These are phyloP conservation scores for Columba janthina DNA, from an alignment of 2,113 vertebrate genomes.

Conservation along the genomic window DNA sequence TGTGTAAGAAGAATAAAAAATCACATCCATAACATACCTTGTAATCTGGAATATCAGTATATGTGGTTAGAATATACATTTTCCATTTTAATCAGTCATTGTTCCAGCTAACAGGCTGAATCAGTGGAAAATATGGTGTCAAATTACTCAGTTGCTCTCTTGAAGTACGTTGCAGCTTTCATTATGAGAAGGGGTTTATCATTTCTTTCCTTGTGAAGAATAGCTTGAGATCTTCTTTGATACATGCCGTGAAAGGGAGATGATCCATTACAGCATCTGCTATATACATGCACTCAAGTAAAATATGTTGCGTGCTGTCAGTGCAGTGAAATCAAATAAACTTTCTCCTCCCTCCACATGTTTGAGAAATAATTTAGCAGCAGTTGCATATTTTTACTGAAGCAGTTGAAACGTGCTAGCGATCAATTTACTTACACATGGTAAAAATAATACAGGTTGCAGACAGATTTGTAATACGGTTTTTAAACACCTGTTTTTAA, in stretches of 20 bases:
- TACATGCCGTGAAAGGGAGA: not conserved
- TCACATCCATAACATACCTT: not conserved
- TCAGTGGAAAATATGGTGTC: constrained; percentile 44
- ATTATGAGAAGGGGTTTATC: constrained; percentile 2
- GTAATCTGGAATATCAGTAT: not conserved
- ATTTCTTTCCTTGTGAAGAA: constrained; percentile 20
- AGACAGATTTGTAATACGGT: constrained; percentile 12
- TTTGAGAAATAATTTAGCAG: constrained; percentile 6
- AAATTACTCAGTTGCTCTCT: constrained; percentile 3
- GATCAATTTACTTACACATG: not conserved
- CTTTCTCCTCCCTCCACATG: not conserved
- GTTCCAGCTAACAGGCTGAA: constrained; percentile 31
- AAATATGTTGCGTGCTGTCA: not conserved
- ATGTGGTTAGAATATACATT: not conserved
- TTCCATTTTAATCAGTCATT: constrained; percentile 52
- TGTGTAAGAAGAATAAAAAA: not conserved
- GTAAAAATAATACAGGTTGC: constrained; percentile 31
- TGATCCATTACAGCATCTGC: constrained; percentile 18
- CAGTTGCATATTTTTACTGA: constrained; percentile 3
- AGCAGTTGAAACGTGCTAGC: not conserved
- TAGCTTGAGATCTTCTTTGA: not conserved
- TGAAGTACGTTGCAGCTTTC: not conserved
- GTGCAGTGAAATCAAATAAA: not conserved
- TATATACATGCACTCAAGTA: not conserved
- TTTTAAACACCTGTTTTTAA: constrained; percentile 48